Percentiles rank a stretch among this genome's conserved stretches.
phyloP scores from a whole-genome alignment of 1,140 invertebrate species.

The Varroa destructor region DNA sequence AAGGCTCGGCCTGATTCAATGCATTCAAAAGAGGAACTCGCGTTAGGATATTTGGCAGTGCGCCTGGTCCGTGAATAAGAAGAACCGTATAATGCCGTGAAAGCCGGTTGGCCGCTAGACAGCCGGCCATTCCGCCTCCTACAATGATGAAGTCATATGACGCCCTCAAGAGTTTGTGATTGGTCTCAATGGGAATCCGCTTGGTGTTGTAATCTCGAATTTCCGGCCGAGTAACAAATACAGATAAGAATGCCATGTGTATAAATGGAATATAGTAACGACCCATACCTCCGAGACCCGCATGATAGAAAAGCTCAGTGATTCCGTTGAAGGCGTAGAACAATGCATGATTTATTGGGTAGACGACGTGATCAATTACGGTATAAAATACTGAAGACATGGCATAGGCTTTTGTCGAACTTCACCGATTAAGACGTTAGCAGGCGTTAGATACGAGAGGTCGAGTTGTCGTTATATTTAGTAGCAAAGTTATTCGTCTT shows the following conservation, averaged over 20 bases:
- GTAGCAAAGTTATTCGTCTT: too few relatives aligned
- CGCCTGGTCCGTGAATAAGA: conserved; percentile 2
- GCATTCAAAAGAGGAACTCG: not conserved
- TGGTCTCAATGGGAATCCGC: conserved; percentile 28
- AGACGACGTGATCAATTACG: not conserved
- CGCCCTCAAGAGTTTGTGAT: conserved; percentile 20
- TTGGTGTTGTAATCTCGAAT: conserved; percentile 11
- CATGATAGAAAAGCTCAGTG: conserved; percentile 9
- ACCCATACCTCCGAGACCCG: conserved; percentile 7
- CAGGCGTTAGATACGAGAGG: too few relatives aligned
- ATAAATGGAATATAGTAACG: conserved; percentile 3
- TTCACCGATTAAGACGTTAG: too few relatives aligned
- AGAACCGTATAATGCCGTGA: conserved; percentile 39
- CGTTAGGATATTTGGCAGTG: conserved; percentile 3
- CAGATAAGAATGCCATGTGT: conserved; percentile 17
- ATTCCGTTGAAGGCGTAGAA: conserved; percentile 26
- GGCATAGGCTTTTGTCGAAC: too few relatives aligned
- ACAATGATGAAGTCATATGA: conserved; percentile 36
- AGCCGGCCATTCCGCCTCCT: conserved; percentile 45
- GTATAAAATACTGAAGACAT: too few relatives aligned
- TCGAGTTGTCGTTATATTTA: too few relatives aligned
- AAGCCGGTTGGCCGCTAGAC: conserved; percentile 43
- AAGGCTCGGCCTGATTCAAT: conserved; percentile 21
- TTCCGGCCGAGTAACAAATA: conserved; percentile 6
- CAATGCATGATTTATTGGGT: not conserved